Evolutionary conservation across 2,888 invertebrate genomes (phyloP), one percentile per base, ranked within the genome.

Genomic region (Cosmia pyralina): DNA sequence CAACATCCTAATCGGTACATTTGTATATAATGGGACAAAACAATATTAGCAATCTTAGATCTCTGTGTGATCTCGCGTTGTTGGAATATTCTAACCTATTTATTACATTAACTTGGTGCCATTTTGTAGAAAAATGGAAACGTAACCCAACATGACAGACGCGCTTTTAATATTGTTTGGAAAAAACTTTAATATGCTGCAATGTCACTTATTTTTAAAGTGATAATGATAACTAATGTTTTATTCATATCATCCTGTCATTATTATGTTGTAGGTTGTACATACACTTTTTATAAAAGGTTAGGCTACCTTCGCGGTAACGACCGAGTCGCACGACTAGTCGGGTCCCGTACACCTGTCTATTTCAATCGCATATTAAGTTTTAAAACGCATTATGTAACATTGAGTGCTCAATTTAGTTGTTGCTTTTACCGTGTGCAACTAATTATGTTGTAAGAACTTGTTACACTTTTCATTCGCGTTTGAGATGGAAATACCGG

Each of bases 371-470:
- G 78, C 84, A 81, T 86, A 86, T 82, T 86, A 86, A 85, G 87
- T 84, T 86, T 83, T 87, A 86, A 86, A 82, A 82, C 85, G 80
- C 87, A 83, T 82, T 85, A 81, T 84, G 75, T 86, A 85, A 86
- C 86, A 88, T 87, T 90, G 92, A 92, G 93, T 94, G 94, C 94
- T 94, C 94, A 94, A 94, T 93, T 92, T 91, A 89, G 88, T 92
- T 92, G 88, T 88, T 89, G 91, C 89, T 91, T 91, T 85, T 81
- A 83, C 78, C 78, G 88, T 87, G 90, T 90, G 90, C 87, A 84
- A 91, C 88, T 92, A 90, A 90, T 87, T 85, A 78, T 87, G 75
- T 84, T 88, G 82, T 81, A 77, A 71, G 72, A 69, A 76, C 82
- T 81, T 85, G 79, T 73, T 75, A 76, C 77, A 85, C 83, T 83